A percentile compares a stretch with the other conserved stretches of the same genome.
Conservation (phyloP, 1,140 invertebrate genomes). For the Drosophila subpulchrella region DNA sequence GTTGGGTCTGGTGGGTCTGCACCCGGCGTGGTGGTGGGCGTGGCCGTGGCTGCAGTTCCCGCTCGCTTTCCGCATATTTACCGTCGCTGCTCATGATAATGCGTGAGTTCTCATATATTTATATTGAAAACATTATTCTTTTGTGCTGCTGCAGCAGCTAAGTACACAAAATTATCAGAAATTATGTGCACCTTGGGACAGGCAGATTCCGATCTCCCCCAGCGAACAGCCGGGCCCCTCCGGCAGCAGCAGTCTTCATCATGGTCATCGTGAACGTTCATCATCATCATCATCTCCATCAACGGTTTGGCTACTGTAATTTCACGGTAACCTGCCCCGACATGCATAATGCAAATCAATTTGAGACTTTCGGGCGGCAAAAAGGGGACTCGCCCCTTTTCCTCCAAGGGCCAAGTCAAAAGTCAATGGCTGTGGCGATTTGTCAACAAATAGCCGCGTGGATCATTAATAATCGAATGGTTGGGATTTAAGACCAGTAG, state of each 20-base stretch:
- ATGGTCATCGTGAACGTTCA: conserved; percentile 24
- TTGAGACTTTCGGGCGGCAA: conserved; percentile 27
- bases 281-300: conserved; percentile 36
- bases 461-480: conserved; percentile 53
- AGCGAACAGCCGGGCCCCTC: conserved; percentile 36
- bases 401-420: conserved; percentile 23
- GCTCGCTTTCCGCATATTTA: conserved; percentile 42
- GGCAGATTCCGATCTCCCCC: conserved; percentile 54
- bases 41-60: conserved; percentile 19
- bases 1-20: conserved; percentile 1
- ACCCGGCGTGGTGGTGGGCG: conserved; percentile 9
- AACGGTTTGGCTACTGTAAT: conserved; percentile 60
- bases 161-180: conserved; percentile 82
- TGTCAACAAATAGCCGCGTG: conserved; percentile 45
- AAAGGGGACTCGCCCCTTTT: conserved; percentile 5
- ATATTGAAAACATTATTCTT: conserved; percentile 53
- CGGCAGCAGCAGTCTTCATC: conserved; percentile 14
- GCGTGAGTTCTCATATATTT: conserved; percentile 47
- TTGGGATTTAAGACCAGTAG: conserved; percentile 40
- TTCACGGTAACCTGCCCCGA: conserved; percentile 74
- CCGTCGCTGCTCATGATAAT: conserved; percentile 35
- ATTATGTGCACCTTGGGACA: conserved; percentile 74
- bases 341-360: conserved; percentile 79
- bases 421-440: conserved; percentile 37
- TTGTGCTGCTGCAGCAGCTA: conserved; percentile 57